phyloP scores from a whole-genome alignment of 2,888 invertebrate genomes.

The Shargacucullia verbasci region DNA sequence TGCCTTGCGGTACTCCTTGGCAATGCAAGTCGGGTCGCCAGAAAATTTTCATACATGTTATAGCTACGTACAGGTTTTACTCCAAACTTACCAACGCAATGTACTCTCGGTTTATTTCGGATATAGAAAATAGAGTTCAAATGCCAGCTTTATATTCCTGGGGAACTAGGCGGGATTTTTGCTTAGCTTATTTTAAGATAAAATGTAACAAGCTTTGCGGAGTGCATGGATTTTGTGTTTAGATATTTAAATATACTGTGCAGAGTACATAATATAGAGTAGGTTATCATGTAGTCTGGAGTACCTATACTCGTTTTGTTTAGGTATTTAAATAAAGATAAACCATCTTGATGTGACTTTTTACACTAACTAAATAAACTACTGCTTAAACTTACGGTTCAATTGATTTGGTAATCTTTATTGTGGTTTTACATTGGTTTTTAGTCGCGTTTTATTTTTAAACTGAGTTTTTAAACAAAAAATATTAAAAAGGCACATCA shows the following conservation, averaged over 20 bases:
- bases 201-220: slow-evolving; percentile 9
- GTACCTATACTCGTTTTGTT: no score
- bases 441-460: no score
- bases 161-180: slow-evolving; percentile 16
- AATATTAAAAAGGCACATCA: no score
- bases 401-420: no score
- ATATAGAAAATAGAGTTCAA: slow-evolving; percentile 11
- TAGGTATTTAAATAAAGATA: no score
- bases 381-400: no score
- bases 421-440: no score
- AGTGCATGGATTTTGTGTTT: slow-evolving; percentile 14
- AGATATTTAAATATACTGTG: not conserved
- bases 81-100: slow-evolving; percentile 14
- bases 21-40: slow-evolving; percentile 45
- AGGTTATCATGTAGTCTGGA: no score
- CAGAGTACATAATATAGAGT: no score
- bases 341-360: no score
- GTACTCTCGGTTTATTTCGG: slow-evolving; percentile 1
- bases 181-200: slow-evolving; percentile 21
- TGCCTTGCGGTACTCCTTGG: slow-evolving; percentile 30
- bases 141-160: slow-evolving; percentile 9
- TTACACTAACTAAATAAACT: no score
- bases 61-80: slow-evolving; percentile 8
- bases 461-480: no score
- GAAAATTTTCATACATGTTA: slow-evolving; percentile 30